A percentile compares a stretch with the other conserved stretches of the same genome.
These are phyloP conservation scores for Athene noctua DNA, from an alignment of 2,113 vertebrate genomes.

Conservation along the genomic window DNA sequence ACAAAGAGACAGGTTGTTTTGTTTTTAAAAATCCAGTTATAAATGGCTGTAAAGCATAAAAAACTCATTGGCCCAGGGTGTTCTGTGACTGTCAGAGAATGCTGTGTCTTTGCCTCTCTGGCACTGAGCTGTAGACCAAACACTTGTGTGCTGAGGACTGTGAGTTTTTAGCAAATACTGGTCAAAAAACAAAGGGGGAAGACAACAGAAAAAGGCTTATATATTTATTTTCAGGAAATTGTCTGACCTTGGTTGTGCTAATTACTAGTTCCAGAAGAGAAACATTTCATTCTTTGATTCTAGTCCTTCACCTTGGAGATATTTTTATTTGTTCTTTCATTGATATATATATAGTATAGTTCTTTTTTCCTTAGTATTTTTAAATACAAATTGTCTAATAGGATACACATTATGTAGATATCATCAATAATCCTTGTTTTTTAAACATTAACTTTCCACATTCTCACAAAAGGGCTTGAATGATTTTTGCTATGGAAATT, in stretches of 20 bases:
- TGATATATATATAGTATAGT: neutral
- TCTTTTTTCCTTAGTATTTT: neutral
- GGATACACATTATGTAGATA: neutral
- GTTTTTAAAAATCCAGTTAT: neutral
- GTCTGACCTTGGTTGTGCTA: conserved; percentile 58
- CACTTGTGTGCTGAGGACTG: conserved; percentile 11
- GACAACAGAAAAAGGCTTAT: neutral
- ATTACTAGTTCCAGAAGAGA: conserved; percentile 45
- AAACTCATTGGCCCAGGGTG: neutral
- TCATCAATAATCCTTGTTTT: neutral
- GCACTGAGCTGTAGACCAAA: conserved; percentile 44
- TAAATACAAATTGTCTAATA: neutral
- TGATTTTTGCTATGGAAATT: neutral
- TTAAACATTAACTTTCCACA: neutral
- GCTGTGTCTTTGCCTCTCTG: conserved; percentile 28
- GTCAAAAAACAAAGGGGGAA: conserved; percentile 18
- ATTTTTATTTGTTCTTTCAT: neutral
- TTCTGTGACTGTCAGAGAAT: neutral
- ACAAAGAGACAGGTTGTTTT: neutral
- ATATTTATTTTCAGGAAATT: conserved; percentile 32
- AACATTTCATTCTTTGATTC: conserved; percentile 34
- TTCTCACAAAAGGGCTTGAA: neutral
- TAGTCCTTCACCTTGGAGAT: conserved; percentile 27
- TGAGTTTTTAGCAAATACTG: conserved; percentile 24
- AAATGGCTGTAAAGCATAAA: neutral